Percentiles rank a stretch among this genome's conserved stretches.
Conservation (phyloP, 1,140 invertebrate species). For the Homalodisca vitripennis region DNA sequence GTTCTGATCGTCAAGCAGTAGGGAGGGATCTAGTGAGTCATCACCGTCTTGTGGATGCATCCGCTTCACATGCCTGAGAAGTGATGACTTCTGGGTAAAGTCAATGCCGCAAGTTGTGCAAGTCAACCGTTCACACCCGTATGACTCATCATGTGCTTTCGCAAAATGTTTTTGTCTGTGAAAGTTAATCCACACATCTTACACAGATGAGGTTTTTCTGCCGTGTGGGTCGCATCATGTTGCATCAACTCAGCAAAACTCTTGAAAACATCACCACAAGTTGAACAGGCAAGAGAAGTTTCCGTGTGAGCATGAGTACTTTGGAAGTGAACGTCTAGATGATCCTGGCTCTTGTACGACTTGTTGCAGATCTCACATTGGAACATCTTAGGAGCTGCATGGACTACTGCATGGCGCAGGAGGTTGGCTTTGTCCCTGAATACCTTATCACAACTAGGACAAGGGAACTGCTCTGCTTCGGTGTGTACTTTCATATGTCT, state of each 20-base stretch:
- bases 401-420: slow-evolving; percentile 28
- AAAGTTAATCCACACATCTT: slow-evolving; percentile 38
- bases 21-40: not conserved
- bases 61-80: slow-evolving; percentile 41
- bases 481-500: slow-evolving; percentile 35
- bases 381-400: slow-evolving; percentile 15
- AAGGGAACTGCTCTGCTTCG: slow-evolving; percentile 30
- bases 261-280: slow-evolving; percentile 8
- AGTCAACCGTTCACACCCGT: slow-evolving; percentile 38
- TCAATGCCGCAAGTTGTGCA: slow-evolving; percentile 41
- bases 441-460: slow-evolving; percentile 34
- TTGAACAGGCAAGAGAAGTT: slow-evolving; percentile 13
- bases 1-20: not conserved
- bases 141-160: slow-evolving; percentile 40
- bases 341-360: slow-evolving; percentile 3
- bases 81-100: slow-evolving; percentile 43
- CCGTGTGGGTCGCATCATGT: slow-evolving; percentile 21
- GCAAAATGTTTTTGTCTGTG: slow-evolving; percentile 36
- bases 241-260: slow-evolving; percentile 25
- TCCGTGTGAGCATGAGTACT: slow-evolving; percentile 9
- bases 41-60: slow-evolving; percentile 35
- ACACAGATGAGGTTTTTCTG: slow-evolving; percentile 33
- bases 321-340: slow-evolving; percentile 18
- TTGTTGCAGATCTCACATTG: slow-evolving; percentile 29
- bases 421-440: slow-evolving; percentile 33